Percentiles rank a stretch among this genome's conserved stretches.
Conservation (phyloP, 2,113 vertebrate species). For the Seriola dumerili region DNA sequence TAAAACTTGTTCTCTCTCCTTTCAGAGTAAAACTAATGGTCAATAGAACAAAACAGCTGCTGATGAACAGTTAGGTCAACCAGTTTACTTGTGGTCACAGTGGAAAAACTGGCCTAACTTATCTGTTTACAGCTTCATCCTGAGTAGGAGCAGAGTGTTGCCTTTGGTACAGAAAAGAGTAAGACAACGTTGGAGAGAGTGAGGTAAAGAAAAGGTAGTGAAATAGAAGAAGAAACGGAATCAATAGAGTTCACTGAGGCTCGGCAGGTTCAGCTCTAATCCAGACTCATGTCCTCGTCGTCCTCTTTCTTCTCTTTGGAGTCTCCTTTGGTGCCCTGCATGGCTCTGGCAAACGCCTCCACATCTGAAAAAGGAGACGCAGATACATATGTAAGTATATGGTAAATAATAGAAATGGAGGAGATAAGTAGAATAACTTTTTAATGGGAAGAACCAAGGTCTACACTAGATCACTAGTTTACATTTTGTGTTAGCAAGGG, state of each 20-base stretch:
- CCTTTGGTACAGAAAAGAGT: constrained; percentile 18
- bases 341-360: constrained; percentile 96
- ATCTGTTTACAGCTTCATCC: neutral
- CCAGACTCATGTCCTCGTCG: constrained; percentile 98
- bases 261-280: constrained; percentile 76
- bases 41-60: neutral
- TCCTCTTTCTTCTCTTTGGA: constrained; percentile 95
- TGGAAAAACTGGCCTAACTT: neutral
- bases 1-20: neutral
- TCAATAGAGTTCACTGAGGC: neutral
- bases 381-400: fast-evolving
- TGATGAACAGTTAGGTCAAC: neutral
- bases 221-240: neutral
- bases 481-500: too few relatives aligned
- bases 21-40: neutral
- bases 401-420: too few relatives aligned
- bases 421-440: too few relatives aligned
- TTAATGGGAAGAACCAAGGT: too few relatives aligned
- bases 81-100: neutral
- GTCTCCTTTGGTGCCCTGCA: constrained; percentile 91
- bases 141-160: constrained; percentile 18
- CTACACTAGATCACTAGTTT: too few relatives aligned
- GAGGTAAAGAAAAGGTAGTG: neutral
- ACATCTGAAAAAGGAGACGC: constrained; percentile 83
- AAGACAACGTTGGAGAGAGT: neutral